phyloP scores from a whole-genome alignment of 2,797 vertebrate species.

The Rhinella marina region DNA sequence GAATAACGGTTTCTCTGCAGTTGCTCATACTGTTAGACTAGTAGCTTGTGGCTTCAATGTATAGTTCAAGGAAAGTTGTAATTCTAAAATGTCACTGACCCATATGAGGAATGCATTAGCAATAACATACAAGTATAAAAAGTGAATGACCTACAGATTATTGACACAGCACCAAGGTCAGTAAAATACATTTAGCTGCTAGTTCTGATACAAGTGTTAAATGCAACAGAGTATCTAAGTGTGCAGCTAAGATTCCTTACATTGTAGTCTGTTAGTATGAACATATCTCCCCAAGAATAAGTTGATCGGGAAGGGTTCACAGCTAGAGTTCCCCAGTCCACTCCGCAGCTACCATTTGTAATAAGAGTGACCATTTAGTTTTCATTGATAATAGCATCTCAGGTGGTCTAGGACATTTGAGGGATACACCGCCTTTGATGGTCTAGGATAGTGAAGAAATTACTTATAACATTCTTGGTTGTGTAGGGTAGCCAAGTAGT shows the following conservation, averaged over 20 bases:
- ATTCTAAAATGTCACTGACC: slow-evolving; percentile 2
- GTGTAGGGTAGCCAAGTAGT: no score
- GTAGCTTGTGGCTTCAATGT: background rate
- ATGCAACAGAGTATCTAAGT: background rate
- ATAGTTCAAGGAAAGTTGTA: background rate
- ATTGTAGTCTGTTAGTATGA: no score
- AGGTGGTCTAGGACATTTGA: no score
- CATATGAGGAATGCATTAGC: background rate
- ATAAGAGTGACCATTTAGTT: no score
- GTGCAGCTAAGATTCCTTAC: no score
- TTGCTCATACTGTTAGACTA: background rate
- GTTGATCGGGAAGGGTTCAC: no score
- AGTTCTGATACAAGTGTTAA: background rate
- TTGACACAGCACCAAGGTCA: background rate
- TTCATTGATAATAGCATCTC: no score
- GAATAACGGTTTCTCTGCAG: background rate
- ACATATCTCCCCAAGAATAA: no score
- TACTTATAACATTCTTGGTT: no score
- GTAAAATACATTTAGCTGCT: background rate
- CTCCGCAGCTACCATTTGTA: no score
- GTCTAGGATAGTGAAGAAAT: no score
- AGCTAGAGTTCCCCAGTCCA: no score
- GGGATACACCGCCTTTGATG: background rate
- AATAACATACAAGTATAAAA: background rate
- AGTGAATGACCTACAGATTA: background rate